Evolutionary conservation across 2,888 invertebrate genomes (phyloP).

Genomic region (Diplolepis rosae): DNA sequence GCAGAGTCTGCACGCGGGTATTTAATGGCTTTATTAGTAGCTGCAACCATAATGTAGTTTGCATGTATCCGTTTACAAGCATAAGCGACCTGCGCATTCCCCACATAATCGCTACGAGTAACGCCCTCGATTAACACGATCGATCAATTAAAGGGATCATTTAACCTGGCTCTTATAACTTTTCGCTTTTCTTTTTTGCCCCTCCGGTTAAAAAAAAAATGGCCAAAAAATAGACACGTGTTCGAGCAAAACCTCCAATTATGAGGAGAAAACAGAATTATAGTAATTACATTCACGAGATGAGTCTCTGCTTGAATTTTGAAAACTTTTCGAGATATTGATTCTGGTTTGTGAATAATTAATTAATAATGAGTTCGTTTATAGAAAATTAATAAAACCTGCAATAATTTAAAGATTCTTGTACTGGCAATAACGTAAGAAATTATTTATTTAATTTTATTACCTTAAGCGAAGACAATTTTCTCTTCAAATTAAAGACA

Average conservation of each 20-base stretch:
- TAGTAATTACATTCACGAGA: slow-evolving; percentile 8
- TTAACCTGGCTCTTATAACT: slow-evolving; percentile 4
- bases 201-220: slow-evolving; percentile 5
- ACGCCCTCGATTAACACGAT: slow-evolving; percentile 46
- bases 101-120: slow-evolving; percentile 30
- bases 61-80: slow-evolving; percentile 35
- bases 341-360: neutral
- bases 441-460: too few relatives aligned
- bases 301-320: neutral
- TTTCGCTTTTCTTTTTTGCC: neutral
- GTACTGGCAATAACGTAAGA: too few relatives aligned
- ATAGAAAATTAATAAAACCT: neutral
- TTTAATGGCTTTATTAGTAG: slow-evolving; percentile 44
- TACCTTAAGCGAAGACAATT: too few relatives aligned
- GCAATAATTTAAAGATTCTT: too few relatives aligned
- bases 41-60: slow-evolving; percentile 43
- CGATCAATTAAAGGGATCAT: slow-evolving; percentile 46
- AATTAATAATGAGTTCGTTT: neutral
- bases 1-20: slow-evolving; percentile 32
- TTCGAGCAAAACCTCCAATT: slow-evolving; percentile 10
- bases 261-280: neutral
- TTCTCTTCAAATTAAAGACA: too few relatives aligned
- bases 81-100: slow-evolving; percentile 29
- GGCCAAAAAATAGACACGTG: slow-evolving; percentile 5
- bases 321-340: neutral